Evolutionary conservation across 1,140 invertebrate genomes (phyloP).

Genomic region (Chymomyza costata): DNA sequence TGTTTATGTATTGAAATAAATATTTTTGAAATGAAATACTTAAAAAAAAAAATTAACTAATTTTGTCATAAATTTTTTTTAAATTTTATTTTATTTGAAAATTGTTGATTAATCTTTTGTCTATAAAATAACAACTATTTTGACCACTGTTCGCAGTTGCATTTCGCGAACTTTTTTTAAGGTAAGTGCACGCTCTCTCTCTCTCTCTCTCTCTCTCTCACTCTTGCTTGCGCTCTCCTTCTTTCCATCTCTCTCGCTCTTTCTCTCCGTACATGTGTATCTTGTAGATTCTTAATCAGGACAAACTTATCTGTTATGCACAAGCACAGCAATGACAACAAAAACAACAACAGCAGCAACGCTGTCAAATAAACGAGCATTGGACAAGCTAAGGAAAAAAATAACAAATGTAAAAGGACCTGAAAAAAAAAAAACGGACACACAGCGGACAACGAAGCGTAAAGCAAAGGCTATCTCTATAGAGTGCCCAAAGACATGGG

Average conservation of each 20-base stretch:
- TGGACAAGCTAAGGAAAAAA: conserved; percentile 34
- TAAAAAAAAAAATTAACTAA: too few species aligned
- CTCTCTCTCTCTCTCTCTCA: too few species aligned
- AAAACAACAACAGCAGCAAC: conserved; percentile 26
- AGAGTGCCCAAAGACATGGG: conserved; percentile 11
- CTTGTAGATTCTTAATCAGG: conserved; percentile 66
- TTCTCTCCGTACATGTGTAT: conserved; percentile 14
- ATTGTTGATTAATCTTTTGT: too few species aligned
- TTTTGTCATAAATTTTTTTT: too few species aligned
- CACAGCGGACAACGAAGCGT: conserved; percentile 14
- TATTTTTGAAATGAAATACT: too few species aligned
- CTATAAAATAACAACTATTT: too few species aligned
- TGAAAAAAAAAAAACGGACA: conserved; percentile 20
- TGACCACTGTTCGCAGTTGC: too few species aligned
- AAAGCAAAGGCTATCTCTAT: conserved; percentile 30
- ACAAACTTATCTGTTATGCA: conserved; percentile 62
- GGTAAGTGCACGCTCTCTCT: too few species aligned
- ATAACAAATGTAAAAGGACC: conserved; percentile 1
- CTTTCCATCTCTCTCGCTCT: neutral
- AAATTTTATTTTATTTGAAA: too few species aligned
- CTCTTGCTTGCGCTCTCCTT: neutral
- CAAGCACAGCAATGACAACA: too few species aligned
- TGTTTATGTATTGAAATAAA: too few species aligned
- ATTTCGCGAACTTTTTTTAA: too few species aligned
- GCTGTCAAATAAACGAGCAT: conserved; percentile 52